Evolutionary conservation across 2,797 vertebrate species (phyloP).

Genomic region (Rhinella marina): DNA sequence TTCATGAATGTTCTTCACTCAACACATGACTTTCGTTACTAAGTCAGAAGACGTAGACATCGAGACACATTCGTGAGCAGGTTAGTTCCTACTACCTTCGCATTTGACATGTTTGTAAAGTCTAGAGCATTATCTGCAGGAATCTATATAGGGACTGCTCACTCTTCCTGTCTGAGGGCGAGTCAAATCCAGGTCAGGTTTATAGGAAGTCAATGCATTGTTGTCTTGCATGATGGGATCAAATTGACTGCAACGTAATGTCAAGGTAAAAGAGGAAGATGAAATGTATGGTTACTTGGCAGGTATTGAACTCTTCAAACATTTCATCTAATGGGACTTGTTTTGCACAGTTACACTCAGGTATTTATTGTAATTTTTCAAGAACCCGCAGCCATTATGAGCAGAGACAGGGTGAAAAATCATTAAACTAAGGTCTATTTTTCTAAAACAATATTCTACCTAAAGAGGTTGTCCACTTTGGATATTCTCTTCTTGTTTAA

Average conservation of each 20-base stretch:
- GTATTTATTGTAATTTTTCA: not conserved
- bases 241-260: conserved; percentile 34
- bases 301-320: conserved; percentile 37
- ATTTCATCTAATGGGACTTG: not conserved
- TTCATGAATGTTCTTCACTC: not conserved
- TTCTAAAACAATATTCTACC: not conserved
- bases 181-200: conserved; percentile 53
- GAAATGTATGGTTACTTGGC: conserved; percentile 21
- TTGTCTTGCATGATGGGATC: conserved; percentile 33
- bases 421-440: not conserved
- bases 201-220: conserved; percentile 51
- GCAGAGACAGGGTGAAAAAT: not conserved
- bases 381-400: not conserved
- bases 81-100: not conserved
- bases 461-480: not conserved
- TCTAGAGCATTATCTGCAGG: conserved; percentile 44
- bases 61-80: not conserved
- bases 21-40: not conserved
- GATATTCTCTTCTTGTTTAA: no score
- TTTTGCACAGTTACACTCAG: not conserved
- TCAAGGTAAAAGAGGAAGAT: conserved; percentile 40
- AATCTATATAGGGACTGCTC: conserved; percentile 53
- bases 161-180: conserved; percentile 49
- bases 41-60: not conserved
- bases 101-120: conserved; percentile 27